Evolutionary conservation across 1,140 invertebrate species (phyloP).

Genomic region (Globodera ellingtonae): DNA sequence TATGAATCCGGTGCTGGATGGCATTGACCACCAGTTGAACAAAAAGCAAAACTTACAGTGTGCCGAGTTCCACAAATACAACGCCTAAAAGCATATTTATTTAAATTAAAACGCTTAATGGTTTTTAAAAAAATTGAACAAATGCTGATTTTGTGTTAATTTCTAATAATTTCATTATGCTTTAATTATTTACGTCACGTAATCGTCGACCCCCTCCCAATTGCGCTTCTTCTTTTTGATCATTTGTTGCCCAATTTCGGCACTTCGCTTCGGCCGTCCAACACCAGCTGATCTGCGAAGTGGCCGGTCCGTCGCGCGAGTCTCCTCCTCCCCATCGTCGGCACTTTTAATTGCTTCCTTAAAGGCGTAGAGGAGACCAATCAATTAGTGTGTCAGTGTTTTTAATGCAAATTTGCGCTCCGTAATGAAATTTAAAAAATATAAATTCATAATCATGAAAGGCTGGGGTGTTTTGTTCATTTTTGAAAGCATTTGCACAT

Average conservation of each 20-base stretch:
- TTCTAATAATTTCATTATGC: too few relatives aligned
- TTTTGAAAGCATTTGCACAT: too few relatives aligned
- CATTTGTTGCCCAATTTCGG: background rate
- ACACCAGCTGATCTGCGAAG: background rate
- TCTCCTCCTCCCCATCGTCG: background rate
- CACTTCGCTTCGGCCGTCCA: background rate
- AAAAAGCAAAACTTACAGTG: constrained; percentile 13
- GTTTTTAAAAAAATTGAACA: too few relatives aligned
- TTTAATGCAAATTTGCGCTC: too few relatives aligned
- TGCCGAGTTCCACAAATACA: constrained; percentile 20
- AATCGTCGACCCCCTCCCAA: background rate
- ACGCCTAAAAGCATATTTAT: background rate
- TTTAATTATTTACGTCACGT: background rate
- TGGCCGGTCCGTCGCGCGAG: too few relatives aligned
- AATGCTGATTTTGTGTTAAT: too few relatives aligned
- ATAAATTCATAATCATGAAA: too few relatives aligned
- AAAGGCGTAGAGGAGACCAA: background rate
- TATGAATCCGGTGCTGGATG: background rate
- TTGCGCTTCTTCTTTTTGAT: background rate
- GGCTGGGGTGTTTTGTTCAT: too few relatives aligned
- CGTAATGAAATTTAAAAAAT: too few relatives aligned
- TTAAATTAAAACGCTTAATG: too few relatives aligned
- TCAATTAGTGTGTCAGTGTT: too few relatives aligned
- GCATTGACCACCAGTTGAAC: background rate
- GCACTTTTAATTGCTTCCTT: background rate